Evolutionary conservation across 2,888 invertebrate species (phyloP), one percentile per base, ranked within the genome.

Genomic region (Pediacus dermestoides): DNA sequence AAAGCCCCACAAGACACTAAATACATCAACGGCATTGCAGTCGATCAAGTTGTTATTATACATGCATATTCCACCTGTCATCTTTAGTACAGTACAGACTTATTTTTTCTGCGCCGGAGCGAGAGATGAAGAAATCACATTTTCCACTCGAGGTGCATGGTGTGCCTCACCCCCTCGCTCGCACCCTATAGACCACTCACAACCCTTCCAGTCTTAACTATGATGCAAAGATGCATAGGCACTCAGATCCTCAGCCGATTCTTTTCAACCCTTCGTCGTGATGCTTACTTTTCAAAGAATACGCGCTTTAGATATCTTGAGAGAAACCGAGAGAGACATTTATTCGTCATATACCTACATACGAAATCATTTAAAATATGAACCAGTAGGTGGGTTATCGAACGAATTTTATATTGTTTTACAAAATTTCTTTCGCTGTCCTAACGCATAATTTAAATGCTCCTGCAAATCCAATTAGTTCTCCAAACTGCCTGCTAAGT

Each of bases 111-210:
- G 50, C 55, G 52, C 48, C 54, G 50, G 41, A 53, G 53, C 4
- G 56, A 48, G 56, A 65, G 64, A 68, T 64, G 67, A 68, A 69
- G 68, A 69, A 68, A 69, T 69, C 67, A 65, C 65, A 68, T 69
- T 69, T 69, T 69, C 67, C 66, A 68, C 68, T 68, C 61, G 60
- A 67, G 60, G 61, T 63, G 57, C 47, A 52, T 43, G 42, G 32
- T 27, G 42, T 34, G 21, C 51, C 51, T 41, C 46, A 35, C 40
- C 50, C 48, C 45, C 47, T 46, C 39, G 52, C 49, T 23, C 23
- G 14, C 44, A 50, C 60, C 57, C 58, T 58, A 60, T 61, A 63
- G 65, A 67, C 66, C 66, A 68, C 68, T 67, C 66, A 67, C 66
- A 67, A 66, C 66, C 68, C 68, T 66, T 66, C 58, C 61, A 61